Evolutionary conservation across 1,140 invertebrate genomes (phyloP).

Genomic region (Drosophila albomicans): DNA sequence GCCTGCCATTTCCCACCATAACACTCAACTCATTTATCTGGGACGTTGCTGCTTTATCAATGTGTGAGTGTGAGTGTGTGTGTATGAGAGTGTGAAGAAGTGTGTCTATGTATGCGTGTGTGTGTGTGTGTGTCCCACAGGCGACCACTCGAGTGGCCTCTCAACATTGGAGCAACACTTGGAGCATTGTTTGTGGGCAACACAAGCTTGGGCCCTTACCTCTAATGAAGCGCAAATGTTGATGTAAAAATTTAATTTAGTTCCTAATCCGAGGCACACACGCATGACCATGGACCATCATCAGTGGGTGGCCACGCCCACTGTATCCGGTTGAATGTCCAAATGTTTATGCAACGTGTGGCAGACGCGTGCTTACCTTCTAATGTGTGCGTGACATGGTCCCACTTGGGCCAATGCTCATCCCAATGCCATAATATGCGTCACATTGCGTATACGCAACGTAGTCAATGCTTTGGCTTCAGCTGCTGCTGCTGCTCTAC

Average conservation of each 20-base stretch:
- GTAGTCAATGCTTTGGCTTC: conserved; percentile 35
- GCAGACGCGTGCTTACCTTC: conserved; percentile 74
- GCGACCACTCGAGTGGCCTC: conserved; percentile 46
- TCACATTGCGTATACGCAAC: conserved; percentile 69
- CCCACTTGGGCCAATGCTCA: conserved; percentile 53
- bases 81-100: conserved; percentile 1
- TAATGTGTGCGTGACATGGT: conserved; percentile 78
- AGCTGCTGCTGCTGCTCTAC: conserved; percentile 8
- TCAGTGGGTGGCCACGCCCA: conserved; percentile 10
- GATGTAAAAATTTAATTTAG: conserved; percentile 83
- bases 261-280: conserved; percentile 70
- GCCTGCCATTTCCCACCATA: conserved; percentile 44
- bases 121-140: conserved; percentile 27
- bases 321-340: conserved; percentile 43
- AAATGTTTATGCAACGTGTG: conserved; percentile 79
- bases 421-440: conserved; percentile 27
- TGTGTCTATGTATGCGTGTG: not conserved
- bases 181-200: conserved; percentile 14
- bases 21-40: conserved; percentile 51
- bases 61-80: conserved; percentile 5
- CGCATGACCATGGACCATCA: conserved; percentile 39
- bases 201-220: conserved; percentile 31
- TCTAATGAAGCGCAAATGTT: conserved; percentile 81
- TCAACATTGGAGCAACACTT: conserved; percentile 43
- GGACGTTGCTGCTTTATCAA: conserved; percentile 23